Base-by-base conservation (phyloP, 2,888 invertebrate species). In the Acronicta aceris region DNA sequence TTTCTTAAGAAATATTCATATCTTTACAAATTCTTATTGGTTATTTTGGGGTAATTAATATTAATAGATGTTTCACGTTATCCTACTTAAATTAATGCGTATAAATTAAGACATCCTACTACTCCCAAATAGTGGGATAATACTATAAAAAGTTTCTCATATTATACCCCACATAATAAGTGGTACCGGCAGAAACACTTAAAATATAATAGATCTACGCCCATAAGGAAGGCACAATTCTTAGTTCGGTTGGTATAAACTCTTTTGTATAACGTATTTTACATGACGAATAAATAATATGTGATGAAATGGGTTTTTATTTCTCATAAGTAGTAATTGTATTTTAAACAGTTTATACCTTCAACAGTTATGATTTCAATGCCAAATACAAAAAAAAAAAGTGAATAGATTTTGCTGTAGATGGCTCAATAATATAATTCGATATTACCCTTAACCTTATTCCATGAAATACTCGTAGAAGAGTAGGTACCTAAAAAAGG, bases 181-280 rank as follows among this genome's bases (percentile, higher is more conserved):
- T 63, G 50, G 45, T 61, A 42, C 59, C 63, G 58, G 73, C 47
- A 68, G 53, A 46, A 45, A 69, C 53, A 56, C 52, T 56, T 47
- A 1, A 36, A 53, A 42, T 38, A 55, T 33, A 1, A 30, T 43
- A 36, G 8, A 41, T 50, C 21, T 43, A 40, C 33, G 38, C 21
- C 41, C 12, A 2, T 38, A 17, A 5, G 30, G 21, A 21, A 49
- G 30, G 36, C 52, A 50, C 42, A 50, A 60, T 65, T 68, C 51
- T 53, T 59, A 36, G 63, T 69, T 74, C 69, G 71, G 71, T 78
- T 79, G 69, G 73, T 76, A 78, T 82, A 71, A 68, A 80, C 79
- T 74, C 77, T 85, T 87, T 87, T 87, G 71, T 87, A 82, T 59
- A 72, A 72, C 76, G 78, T 80, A 83, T 81, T 87, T 86, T 87